Conservation (phyloP, 2,888 invertebrate genomes). For the Drosophila neonasuta region DNA sequence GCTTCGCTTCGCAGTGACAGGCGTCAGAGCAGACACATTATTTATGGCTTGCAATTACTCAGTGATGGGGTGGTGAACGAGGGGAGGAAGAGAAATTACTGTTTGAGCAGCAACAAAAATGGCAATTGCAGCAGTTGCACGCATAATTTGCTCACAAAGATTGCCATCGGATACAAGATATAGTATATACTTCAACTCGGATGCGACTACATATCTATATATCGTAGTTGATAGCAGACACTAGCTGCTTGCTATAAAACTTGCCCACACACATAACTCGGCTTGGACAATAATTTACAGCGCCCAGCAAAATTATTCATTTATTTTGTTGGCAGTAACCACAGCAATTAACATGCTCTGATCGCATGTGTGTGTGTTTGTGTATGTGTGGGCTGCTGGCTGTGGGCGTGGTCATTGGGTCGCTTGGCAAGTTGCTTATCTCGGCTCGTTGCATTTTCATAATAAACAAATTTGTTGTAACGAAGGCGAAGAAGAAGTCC, state of each 20-base stretch:
- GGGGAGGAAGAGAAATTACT: slow-evolving; percentile 18
- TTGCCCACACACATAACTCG: slow-evolving; percentile 40
- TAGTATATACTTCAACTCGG: too few relatives aligned
- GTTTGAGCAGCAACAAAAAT: slow-evolving; percentile 32
- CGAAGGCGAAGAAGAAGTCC: slow-evolving; percentile 38
- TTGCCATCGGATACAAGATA: slow-evolving; percentile 25
- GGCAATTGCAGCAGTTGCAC: slow-evolving; percentile 9
- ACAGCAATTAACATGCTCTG: slow-evolving; percentile 70
- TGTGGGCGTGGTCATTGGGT: slow-evolving; percentile 15
- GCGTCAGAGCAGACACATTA: slow-evolving; percentile 63
- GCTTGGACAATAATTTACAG: slow-evolving; percentile 58
- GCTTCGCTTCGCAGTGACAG: slow-evolving; percentile 31
- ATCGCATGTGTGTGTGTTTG: slow-evolving; percentile 4
- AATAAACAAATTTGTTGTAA: slow-evolving; percentile 72
- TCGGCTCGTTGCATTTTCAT: slow-evolving; percentile 75
- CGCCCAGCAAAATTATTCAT: slow-evolving; percentile 49
- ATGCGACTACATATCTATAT: not conserved
- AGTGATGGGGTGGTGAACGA: slow-evolving; percentile 6
- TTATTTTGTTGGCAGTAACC: slow-evolving; percentile 64
- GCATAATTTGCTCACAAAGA: slow-evolving; percentile 24
- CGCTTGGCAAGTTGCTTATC: slow-evolving; percentile 74
- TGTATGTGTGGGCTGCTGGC: slow-evolving; percentile 2
- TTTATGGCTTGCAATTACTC: slow-evolving; percentile 64
- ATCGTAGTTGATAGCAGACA: slow-evolving; percentile 4
- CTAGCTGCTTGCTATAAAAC: slow-evolving; percentile 11